Base-by-base conservation (phyloP, 1,140 invertebrate genomes). In the Eubasilissa regina region DNA sequence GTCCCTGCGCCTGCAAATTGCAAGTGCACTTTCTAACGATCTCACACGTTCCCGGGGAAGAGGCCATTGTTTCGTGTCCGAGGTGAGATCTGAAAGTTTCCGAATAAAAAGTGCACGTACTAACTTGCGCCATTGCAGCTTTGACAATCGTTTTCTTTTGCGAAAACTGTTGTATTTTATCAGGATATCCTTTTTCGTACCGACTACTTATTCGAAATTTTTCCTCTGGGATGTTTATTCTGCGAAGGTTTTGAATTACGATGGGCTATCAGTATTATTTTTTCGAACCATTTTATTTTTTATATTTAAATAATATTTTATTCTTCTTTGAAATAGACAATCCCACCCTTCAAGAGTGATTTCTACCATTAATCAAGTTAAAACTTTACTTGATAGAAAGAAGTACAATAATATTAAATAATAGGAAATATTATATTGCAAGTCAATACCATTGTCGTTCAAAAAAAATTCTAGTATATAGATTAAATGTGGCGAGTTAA, bases 131-230 rank as follows among this genome's bases (percentile, higher is more conserved):
- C 64, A 68, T 76, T 80, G 72, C 64, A 51, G 79, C 79, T 80
- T 70, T 80, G 79, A 80, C 79, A 80, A 80, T 80, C 75, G 79
- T 70, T 75, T 73, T 56, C n/a, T 53, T 35, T 73, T 75, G 47
- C 73, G 64, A 44, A 68, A 43, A 47, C 64, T 47, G 13, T 45
- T 68, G 64, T 68, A 45, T 68, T 68, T 68, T 68, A n/a, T 17
- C 44, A 17, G n/a, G 10, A 68, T n/a, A 68, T 68, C 64, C 35
- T 68, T 68, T 47, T 21, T 68, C 44, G 64, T 43, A 47, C 64
- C 19, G n/a, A 68, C 43, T 17, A 68, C 43, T 68, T 68, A 43
- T 17, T 68, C 45, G 44, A 17, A 35, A 68, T 68, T 43, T 35
- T 19, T 68, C 64, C 64, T 17, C n/a, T 1, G 64, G 64, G 64